These are phyloP conservation scores for Oreonectes daqikongensis DNA, from an alignment of 2,797 vertebrate genomes.

Conservation along the genomic window DNA sequence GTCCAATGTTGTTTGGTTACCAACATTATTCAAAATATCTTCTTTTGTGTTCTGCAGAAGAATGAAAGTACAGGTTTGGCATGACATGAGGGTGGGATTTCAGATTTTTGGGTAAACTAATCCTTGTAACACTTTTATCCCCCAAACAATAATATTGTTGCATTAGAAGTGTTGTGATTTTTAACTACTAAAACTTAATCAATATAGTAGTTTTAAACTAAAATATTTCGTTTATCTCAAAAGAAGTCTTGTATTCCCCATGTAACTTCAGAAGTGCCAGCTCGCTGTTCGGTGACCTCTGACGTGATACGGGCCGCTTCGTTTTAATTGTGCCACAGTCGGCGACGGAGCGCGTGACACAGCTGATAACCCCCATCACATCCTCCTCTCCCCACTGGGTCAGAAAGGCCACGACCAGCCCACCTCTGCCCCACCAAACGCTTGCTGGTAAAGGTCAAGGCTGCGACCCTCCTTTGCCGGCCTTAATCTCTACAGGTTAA, in stretches of 20 bases:
- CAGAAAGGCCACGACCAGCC: conserved; percentile 58
- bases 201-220: too few species aligned
- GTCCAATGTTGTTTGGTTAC: too few species aligned
- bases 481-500: conserved; percentile 72
- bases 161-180: too few species aligned
- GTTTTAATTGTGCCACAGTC: conserved; percentile 28
- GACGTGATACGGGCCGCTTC: conserved; percentile 20
- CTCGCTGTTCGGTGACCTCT: conserved; percentile 26
- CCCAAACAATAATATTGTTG: too few species aligned
- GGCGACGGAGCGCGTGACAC: conserved; percentile 25
- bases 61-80: too few species aligned
- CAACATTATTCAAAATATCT: too few species aligned
- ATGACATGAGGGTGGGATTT: too few species aligned
- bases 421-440: conserved; percentile 55
- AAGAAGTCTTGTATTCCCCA: neutral
- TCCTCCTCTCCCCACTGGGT: conserved; percentile 56
- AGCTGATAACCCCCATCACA: conserved; percentile 48
- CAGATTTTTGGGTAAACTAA: too few species aligned
- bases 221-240: too few species aligned
- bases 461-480: conserved; percentile 53
- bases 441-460: conserved; percentile 62
- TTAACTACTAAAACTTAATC: too few species aligned
- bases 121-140: too few species aligned
- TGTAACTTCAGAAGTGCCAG: neutral
- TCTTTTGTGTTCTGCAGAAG: too few species aligned